Evolutionary conservation across 1,140 invertebrate species (phyloP), one percentile per base, ranked within the genome.

Genomic region (Ylistrum balloti): DNA sequence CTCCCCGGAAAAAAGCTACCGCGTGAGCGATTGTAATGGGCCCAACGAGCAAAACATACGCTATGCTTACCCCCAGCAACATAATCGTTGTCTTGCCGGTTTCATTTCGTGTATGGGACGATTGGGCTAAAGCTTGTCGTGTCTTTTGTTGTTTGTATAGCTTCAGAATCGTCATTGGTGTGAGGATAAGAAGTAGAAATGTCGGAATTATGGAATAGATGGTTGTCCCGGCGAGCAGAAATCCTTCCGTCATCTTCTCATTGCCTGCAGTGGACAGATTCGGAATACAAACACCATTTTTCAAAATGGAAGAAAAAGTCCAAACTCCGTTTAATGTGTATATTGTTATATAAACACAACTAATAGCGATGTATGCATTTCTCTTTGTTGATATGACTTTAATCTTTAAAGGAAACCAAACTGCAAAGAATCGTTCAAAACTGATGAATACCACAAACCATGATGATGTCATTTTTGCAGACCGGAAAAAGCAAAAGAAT

Each of bases 401-500:
- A 0, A 90, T 90, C 74, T 91, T 90, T 17, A 94, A 35, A 3
- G 93, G 93, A 88, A 93, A 93, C 74, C 88, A 92, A 2, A 94
- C 91, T 32, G 92, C 93, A 11, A 93, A n/a, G 38, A 94, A 92
- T 32, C 93, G 86, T 88, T 94, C 93, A 28, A 94, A 28, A 41
- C 89, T 86, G 22, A 94, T 86, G 35, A 88, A 90, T 17, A 93
- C 90, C 10, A 94, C 91, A 86, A 94, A 91, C 92, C 93, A 94
- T 0, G 93, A 93, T n/a, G 93, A 94, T 17, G 91, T 89, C 93
- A 93, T 92, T 87, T 94, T 94, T n/a, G 90, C 89, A 0, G 91
- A 92, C 17, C 87, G 88, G 33, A 86, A 93, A 33, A 92, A 17
- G 48, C 88, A 92, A 86, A 91, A 94, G 56, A 93, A 94, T 2